A percentile compares a stretch with the other conserved stretches of the same genome.
Evolutionary conservation across 2,113 vertebrate species (phyloP).

Genomic region (Podilymbus podiceps): DNA sequence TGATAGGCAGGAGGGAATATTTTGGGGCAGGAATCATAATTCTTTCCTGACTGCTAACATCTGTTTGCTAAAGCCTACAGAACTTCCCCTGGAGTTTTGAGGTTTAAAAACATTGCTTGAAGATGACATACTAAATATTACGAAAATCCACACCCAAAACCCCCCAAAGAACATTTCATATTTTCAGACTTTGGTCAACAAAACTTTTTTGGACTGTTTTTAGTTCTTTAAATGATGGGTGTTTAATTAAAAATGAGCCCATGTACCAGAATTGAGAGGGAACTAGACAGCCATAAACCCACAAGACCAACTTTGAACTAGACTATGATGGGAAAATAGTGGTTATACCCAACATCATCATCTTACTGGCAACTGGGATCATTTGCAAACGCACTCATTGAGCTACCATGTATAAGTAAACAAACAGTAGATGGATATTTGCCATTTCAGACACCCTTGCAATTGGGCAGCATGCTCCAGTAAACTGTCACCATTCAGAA

Average conservation of each 20-base stretch:
- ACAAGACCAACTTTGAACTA: constrained; percentile 60
- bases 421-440: neutral
- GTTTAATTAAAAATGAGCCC: constrained; percentile 72
- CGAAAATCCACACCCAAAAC: constrained; percentile 76
- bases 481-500: neutral
- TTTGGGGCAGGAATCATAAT: constrained; percentile 66
- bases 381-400: neutral
- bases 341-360: neutral
- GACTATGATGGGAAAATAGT: constrained; percentile 16
- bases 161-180: constrained; percentile 74
- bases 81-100: constrained; percentile 73
- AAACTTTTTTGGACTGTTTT: constrained; percentile 52
- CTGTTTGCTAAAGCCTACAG: constrained; percentile 76
- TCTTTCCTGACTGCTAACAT: constrained; percentile 76
- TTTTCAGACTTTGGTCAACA: constrained; percentile 77
- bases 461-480: neutral
- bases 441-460: neutral
- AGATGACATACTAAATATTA: constrained; percentile 77
- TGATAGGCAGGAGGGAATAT: constrained; percentile 71
- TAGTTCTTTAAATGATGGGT: constrained; percentile 49
- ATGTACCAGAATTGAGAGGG: constrained; percentile 32
- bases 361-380: neutral
- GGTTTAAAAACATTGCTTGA: constrained; percentile 79
- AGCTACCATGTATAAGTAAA: neutral
- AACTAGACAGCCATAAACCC: constrained; percentile 59